These are phyloP conservation scores for Osmerus mordax DNA, from an alignment of 2,113 vertebrate species.

Conservation along the genomic window DNA sequence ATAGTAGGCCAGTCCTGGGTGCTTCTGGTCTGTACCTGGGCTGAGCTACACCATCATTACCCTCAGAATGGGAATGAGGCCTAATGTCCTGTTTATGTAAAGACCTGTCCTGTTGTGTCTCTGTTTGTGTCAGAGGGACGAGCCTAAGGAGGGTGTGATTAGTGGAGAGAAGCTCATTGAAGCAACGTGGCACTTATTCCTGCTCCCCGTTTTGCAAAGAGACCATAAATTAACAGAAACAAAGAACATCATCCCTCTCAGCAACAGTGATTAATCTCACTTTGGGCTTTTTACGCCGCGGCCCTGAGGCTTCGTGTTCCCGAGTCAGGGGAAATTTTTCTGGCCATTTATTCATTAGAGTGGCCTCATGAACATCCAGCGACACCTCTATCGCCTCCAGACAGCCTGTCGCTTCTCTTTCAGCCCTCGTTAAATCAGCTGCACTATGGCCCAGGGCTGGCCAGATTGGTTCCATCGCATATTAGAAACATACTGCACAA, in stretches of 20 bases:
- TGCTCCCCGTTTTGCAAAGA: slow-evolving; percentile 40
- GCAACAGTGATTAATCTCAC: slow-evolving; percentile 62
- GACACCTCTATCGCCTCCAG: slow-evolving; percentile 39
- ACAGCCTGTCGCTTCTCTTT: slow-evolving; percentile 39
- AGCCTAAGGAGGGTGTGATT: slow-evolving; percentile 32
- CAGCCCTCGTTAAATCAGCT: slow-evolving; percentile 36
- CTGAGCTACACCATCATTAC: slow-evolving; percentile 4
- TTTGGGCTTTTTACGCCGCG: slow-evolving; percentile 51
- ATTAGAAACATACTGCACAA: slow-evolving; percentile 11
- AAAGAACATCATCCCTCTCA: slow-evolving; percentile 57
- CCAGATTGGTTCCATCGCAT: background rate
- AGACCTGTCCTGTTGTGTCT: slow-evolving; percentile 4
- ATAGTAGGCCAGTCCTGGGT: too few species aligned
- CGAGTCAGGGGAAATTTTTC: slow-evolving; percentile 62
- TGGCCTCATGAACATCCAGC: slow-evolving; percentile 49
- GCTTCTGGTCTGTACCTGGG: too few species aligned
- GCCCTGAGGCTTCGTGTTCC: slow-evolving; percentile 36
- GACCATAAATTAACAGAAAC: slow-evolving; percentile 60
- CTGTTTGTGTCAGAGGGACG: slow-evolving; percentile 38
- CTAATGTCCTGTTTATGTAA: slow-evolving; percentile 22
- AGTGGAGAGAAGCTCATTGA: slow-evolving; percentile 20
- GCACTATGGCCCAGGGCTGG: slow-evolving; percentile 10
- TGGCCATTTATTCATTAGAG: slow-evolving; percentile 58
- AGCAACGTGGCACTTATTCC: slow-evolving; percentile 25
- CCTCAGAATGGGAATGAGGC: background rate